phyloP scores from a whole-genome alignment of 2,888 invertebrate species.

The Mesoligia furuncula region DNA sequence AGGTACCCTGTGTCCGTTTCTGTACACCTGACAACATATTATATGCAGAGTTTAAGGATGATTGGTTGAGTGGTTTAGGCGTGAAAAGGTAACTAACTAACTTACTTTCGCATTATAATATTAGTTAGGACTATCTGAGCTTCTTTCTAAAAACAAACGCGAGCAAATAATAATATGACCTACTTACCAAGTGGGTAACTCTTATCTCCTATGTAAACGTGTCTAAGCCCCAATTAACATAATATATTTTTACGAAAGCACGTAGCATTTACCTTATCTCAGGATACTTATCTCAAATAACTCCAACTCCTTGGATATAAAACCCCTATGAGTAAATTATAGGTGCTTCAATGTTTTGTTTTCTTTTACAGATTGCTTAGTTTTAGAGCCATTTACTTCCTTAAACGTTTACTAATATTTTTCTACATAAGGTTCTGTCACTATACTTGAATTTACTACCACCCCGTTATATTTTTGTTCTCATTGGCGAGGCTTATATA shows the following conservation, averaged over 20 bases:
- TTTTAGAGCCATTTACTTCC: background rate
- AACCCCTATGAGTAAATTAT: background rate
- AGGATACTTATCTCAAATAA: slow-evolving; percentile 19
- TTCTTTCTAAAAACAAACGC: background rate
- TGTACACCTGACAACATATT: too few species aligned
- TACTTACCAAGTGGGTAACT: background rate
- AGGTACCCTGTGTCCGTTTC: too few species aligned
- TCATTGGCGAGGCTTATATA: too few species aligned
- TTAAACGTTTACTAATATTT: background rate
- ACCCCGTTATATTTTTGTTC: too few species aligned
- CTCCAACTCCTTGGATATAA: background rate
- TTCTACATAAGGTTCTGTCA: background rate
- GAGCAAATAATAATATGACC: background rate
- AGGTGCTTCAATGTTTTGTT: background rate
- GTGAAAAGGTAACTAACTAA: too few species aligned
- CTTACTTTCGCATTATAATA: too few species aligned
- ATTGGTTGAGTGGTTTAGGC: too few species aligned
- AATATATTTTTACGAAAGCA: slow-evolving; percentile 15
- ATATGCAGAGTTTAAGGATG: too few species aligned
- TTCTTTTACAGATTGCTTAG: background rate
- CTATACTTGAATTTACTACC: background rate
- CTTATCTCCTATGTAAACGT: slow-evolving; percentile 11
- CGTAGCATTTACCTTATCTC: background rate
- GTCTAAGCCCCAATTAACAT: slow-evolving; percentile 24
- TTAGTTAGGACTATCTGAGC: background rate